A percentile compares a stretch with the other conserved stretches of the same genome.
Evolutionary conservation across 2,797 vertebrate species (phyloP).

Genomic region (Astyanax mexicanus): DNA sequence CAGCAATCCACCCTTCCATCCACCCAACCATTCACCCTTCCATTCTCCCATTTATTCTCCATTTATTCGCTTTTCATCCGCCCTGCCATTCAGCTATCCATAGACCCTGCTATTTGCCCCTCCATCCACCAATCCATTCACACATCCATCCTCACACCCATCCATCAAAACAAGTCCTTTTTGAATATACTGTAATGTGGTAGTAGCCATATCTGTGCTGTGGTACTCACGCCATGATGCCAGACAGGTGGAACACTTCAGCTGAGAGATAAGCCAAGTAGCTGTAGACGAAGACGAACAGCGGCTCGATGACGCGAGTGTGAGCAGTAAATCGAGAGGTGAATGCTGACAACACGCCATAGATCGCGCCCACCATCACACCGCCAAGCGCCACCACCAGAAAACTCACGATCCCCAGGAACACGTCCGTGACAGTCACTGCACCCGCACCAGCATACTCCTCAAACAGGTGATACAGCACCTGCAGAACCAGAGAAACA

Average conservation of each 20-base stretch:
- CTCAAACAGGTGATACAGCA: constrained; percentile 96
- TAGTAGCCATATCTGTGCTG: neutral
- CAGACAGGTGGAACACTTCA: constrained; percentile 96
- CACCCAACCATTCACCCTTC: no score
- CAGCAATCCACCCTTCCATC: no score
- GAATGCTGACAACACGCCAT: constrained; percentile 92
- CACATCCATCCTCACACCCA: no score
- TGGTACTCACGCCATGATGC: constrained; percentile 97
- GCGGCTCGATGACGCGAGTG: constrained; percentile 96
- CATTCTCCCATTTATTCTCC: no score
- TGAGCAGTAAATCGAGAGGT: constrained; percentile 96
- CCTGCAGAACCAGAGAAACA: no score
- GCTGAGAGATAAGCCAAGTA: constrained; percentile 98
- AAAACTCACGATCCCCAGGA: constrained; percentile 93
- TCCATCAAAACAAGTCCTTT: no score
- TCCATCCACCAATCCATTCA: no score
- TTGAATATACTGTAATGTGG: no score
- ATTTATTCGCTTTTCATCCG: no score
- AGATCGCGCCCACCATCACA: constrained; percentile 90
- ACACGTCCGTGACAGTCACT: constrained; percentile 81
- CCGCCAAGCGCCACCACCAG: constrained; percentile 92
- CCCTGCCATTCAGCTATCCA: no score
- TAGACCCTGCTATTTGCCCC: no score
- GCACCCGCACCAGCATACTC: constrained; percentile 80
- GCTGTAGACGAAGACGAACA: constrained; percentile 98